phyloP scores from a whole-genome alignment of 2,888 invertebrate genomes.

The Eupithecia inturbata region DNA sequence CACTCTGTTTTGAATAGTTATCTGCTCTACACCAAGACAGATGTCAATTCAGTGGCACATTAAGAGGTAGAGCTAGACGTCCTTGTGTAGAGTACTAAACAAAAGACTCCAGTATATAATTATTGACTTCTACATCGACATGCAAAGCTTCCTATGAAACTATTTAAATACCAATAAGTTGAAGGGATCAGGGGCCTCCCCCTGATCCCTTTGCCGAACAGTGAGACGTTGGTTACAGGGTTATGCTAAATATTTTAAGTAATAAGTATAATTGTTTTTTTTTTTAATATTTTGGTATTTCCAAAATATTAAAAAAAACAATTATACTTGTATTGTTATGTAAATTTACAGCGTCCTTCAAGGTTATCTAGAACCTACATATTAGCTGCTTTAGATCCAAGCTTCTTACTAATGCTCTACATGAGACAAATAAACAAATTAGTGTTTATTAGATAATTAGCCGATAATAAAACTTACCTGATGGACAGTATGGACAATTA shows the following conservation, averaged over 20 bases:
- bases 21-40: too few relatives aligned
- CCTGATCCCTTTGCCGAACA: too few relatives aligned
- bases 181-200: too few relatives aligned
- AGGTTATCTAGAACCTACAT: neutral
- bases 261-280: too few relatives aligned
- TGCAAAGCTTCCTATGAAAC: neutral
- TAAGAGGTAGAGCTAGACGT: too few relatives aligned
- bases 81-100: too few relatives aligned
- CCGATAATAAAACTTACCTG: conserved; percentile 59
- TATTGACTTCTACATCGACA: neutral
- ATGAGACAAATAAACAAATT: neutral
- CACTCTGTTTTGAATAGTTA: too few relatives aligned
- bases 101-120: too few relatives aligned
- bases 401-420: neutral
- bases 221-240: neutral
- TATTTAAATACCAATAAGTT: neutral
- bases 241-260: neutral
- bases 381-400: neutral
- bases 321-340: too few relatives aligned
- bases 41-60: too few relatives aligned
- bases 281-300: too few relatives aligned
- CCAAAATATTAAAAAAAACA: too few relatives aligned
- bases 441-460: neutral
- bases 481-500: conserved; percentile 75
- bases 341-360: neutral